Conservation (phyloP, 2,888 invertebrate genomes). For the Cantharis flavilabris region DNA sequence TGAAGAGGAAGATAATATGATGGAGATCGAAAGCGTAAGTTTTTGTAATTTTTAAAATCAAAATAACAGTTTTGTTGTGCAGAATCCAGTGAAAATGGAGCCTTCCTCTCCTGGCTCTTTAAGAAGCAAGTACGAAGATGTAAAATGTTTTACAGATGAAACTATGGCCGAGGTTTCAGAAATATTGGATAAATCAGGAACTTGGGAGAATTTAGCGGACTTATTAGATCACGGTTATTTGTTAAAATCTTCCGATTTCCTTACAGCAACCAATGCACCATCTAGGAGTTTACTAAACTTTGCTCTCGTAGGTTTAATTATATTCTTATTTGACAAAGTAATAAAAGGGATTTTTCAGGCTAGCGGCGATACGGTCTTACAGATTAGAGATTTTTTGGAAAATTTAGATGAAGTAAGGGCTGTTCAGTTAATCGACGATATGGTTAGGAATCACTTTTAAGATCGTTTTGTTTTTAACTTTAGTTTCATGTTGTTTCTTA, state of each 20-base stretch:
- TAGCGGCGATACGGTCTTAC: conserved; percentile 41
- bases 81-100: conserved; percentile 5
- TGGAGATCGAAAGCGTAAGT: conserved; percentile 34
- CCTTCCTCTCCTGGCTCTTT: conserved; percentile 9
- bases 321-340: background rate
- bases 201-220: conserved; percentile 64
- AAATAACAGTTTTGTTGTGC: background rate
- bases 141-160: conserved; percentile 39
- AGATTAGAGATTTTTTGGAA: conserved; percentile 50
- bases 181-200: conserved; percentile 61
- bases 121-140: background rate
- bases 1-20: conserved; percentile 47
- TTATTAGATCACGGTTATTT: conserved; percentile 58
- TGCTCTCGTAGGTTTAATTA: conserved; percentile 54
- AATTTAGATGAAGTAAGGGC: conserved; percentile 51
- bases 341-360: conserved; percentile 38
- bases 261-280: conserved; percentile 58
- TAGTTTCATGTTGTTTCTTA: background rate
- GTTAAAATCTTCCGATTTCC: conserved; percentile 56
- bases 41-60: background rate
- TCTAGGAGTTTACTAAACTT: conserved; percentile 62
- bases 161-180: conserved; percentile 57
- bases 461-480: background rate
- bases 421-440: conserved; percentile 48
- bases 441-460: conserved; percentile 35